Base-by-base conservation (phyloP, 2,888 invertebrate species). In the Dioctria rufipes region DNA sequence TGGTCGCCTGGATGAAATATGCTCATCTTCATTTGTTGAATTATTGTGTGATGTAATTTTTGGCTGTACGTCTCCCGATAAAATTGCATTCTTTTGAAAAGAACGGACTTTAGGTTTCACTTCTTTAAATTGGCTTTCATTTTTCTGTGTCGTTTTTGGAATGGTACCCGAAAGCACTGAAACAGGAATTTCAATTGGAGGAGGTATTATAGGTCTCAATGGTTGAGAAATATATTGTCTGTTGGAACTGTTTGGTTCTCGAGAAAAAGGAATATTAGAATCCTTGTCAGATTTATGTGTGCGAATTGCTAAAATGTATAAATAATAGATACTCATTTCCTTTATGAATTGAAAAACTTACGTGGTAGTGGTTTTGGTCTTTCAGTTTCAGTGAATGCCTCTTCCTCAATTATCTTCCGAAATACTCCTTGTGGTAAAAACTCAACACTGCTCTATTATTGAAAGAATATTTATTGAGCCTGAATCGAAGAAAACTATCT, bases 371-470 rank as follows among this genome's bases (percentile, higher is more conserved):
- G 84, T 80, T 85, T 85, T 54, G 88, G 86, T 51, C 85, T 84
- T 83, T 85, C 84, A 77, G 86, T 85, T 80, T 86, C 85, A 49
- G 86, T 81, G 66, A 85, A 86, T 11, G 9, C 40, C 83, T 87
- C 86, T 80, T 88, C 88, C 61, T 86, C 86, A 82, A 85, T 84
- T 69, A 85, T 86, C 80, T 85, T 86, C 9, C 87, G 86, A 84
- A 88, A 89, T 46, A 88, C 85, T 58, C 89, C 89, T 81, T 87
- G 86, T 0, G 77, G 84, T 79, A 83, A 87, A 85, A 88, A 88
- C 82, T 43, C 75, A 42, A 42, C 75, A 60, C 37, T 51, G 9
- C 60, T 58, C 75, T 75, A 39, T 37, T 37, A 58, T 39, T 78
- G 49, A 82, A 80, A 80, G 40, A 78, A 42, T 65, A 66, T 51